Percentiles rank a stretch among this genome's conserved stretches.
Evolutionary conservation across 2,113 vertebrate species (phyloP).

Genomic region (Cyphomyrus discorhynchus): DNA sequence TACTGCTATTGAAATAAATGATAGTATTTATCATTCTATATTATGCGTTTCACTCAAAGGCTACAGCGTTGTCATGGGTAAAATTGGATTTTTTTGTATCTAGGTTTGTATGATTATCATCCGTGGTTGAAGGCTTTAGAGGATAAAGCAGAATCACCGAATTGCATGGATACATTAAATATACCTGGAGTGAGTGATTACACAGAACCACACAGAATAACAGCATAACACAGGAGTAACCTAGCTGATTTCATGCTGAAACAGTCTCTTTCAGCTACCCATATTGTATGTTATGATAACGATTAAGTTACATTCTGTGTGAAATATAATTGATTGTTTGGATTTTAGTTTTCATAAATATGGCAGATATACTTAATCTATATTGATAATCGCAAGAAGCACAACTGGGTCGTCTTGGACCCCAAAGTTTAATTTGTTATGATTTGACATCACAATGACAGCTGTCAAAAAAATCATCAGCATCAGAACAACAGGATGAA

Average conservation of each 20-base stretch:
- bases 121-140: neutral
- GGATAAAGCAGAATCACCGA: neutral
- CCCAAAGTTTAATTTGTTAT: neutral
- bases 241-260: neutral
- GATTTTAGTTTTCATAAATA: neutral
- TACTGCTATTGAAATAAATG: neutral
- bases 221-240: neutral
- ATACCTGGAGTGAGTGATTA: neutral
- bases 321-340: neutral
- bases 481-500: neutral
- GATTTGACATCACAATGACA: neutral
- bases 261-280: neutral
- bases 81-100: neutral
- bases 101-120: neutral
- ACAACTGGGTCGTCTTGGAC: neutral
- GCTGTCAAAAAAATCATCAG: neutral
- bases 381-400: neutral
- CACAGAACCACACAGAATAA: neutral
- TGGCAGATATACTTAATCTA: neutral
- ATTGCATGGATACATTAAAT: neutral
- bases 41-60: neutral
- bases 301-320: neutral
- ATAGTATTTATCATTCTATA: neutral
- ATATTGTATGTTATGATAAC: neutral
- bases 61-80: neutral